A percentile compares a stretch with the other conserved stretches of the same genome.
These are phyloP conservation scores for Pollenia amentaria DNA, from an alignment of 2,888 invertebrate species.

Conservation along the genomic window DNA sequence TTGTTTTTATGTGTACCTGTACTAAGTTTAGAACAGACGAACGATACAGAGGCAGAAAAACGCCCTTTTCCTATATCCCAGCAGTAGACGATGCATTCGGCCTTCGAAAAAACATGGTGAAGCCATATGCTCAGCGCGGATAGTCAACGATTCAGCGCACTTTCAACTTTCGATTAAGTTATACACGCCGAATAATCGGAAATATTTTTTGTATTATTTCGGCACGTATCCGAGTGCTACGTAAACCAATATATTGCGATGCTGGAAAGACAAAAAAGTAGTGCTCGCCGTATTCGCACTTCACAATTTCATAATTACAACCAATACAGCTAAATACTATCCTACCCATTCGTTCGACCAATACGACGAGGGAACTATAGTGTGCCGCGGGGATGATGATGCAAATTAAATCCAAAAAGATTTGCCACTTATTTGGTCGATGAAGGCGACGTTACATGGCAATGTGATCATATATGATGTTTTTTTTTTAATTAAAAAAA, in stretches of 20 bases:
- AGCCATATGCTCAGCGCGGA: no score
- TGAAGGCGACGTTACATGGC: slow-evolving; percentile 14
- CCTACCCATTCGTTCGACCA: no score
- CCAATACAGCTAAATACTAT: no score
- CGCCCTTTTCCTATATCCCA: not conserved
- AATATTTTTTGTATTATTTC: not conserved
- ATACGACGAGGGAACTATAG: not conserved
- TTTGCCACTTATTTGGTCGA: slow-evolving; percentile 27
- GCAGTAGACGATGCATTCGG: not conserved
- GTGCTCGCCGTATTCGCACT: not conserved
- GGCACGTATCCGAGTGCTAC: slow-evolving; percentile 14
- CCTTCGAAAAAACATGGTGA: not conserved
- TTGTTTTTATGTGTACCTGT: no score
- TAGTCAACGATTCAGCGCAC: not conserved
- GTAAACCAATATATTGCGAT: slow-evolving; percentile 24
- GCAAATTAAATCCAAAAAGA: slow-evolving; percentile 12
- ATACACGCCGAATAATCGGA: not conserved
- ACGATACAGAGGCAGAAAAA: no score
- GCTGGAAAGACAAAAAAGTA: slow-evolving; percentile 16
- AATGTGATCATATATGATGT: slow-evolving; percentile 22
- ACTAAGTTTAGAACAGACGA: no score
- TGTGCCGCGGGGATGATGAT: not conserved
- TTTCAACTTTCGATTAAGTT: not conserved
- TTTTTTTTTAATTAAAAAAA: no score
- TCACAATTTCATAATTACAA: not conserved